These are phyloP conservation scores for Muntiacus reevesi DNA, from an alignment of 2,113 vertebrate genomes.

Conservation along the genomic window DNA sequence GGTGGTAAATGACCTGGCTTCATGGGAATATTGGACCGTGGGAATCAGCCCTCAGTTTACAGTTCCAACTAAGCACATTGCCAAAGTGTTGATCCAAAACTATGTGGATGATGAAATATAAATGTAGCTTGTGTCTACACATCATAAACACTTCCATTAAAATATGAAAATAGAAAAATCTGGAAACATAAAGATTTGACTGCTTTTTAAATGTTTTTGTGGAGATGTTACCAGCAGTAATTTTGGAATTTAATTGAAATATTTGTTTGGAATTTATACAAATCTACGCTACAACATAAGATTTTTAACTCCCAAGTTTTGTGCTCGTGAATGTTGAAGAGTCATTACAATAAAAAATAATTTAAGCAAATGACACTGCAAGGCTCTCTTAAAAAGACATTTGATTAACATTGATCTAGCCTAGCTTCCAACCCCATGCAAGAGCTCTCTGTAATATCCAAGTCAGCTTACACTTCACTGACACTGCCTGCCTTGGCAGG, in stretches of 20 bases:
- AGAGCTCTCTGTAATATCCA: not conserved
- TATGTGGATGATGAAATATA: slow-evolving; percentile 14
- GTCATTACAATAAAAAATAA: slow-evolving; percentile 4
- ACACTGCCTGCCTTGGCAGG: not conserved
- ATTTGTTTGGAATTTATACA: slow-evolving; percentile 22
- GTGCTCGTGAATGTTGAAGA: not conserved
- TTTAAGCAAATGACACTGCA: not conserved
- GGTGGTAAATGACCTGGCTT: slow-evolving; percentile 33
- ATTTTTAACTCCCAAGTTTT: not conserved
- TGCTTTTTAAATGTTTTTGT: not conserved
- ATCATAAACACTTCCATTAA: not conserved
- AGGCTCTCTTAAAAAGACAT: not conserved
- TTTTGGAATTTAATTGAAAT: slow-evolving; percentile 20
- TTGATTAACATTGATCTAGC: not conserved
- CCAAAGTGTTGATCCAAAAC: not conserved
- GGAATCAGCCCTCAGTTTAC: not conserved
- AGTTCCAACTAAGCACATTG: not conserved
- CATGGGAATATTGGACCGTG: not conserved
- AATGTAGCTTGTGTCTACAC: not conserved
- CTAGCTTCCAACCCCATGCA: not conserved
- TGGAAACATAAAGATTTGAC: not conserved
- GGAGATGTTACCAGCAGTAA: not conserved
- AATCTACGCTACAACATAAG: slow-evolving; percentile 22
- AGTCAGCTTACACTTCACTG: not conserved
- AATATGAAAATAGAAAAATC: not conserved